phyloP scores from a whole-genome alignment of 1,140 invertebrate genomes.

The Drosophila sturtevanti region DNA sequence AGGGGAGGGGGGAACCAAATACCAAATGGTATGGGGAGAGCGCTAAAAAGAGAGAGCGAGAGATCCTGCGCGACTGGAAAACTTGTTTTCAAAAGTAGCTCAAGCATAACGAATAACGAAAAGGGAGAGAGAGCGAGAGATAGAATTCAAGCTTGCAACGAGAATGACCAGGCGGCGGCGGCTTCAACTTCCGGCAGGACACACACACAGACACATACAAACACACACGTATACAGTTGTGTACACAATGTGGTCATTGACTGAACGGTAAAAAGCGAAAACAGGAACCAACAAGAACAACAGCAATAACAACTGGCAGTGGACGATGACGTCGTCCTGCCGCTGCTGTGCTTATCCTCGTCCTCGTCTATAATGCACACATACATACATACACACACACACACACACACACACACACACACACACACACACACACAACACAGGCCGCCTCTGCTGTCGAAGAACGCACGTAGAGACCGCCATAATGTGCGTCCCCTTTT shows the following conservation, averaged over 20 bases:
- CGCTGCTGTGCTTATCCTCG: conserved; percentile 25
- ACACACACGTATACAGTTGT: conserved; percentile 46
- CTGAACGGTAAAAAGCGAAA: conserved; percentile 81
- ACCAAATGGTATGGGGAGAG: background rate
- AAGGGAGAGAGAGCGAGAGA: conserved; percentile 7
- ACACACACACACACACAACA: background rate
- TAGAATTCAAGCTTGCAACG: conserved; percentile 45
- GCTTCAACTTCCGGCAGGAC: conserved; percentile 78
- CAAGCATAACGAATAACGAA: conserved; percentile 39
- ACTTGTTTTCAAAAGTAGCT: conserved; percentile 69
- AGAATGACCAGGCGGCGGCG: conserved; percentile 73
- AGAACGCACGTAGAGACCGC: conserved; percentile 72
- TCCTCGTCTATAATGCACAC: conserved; percentile 7
- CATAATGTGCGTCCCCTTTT: conserved; percentile 78
- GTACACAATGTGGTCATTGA: conserved; percentile 81
- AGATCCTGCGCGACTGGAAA: conserved; percentile 58
- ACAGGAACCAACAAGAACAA: conserved; percentile 67
- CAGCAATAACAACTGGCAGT: conserved; percentile 49
- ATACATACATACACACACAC: background rate
- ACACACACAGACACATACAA: conserved; percentile 44
- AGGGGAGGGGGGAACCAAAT: conserved; percentile 14
- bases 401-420: background rate
- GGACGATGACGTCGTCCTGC: conserved; percentile 69
- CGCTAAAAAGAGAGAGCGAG: background rate
- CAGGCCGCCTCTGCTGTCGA: conserved; percentile 21